Evolutionary conservation across 2,113 vertebrate genomes (phyloP).

Genomic region (Oncorhynchus masou): DNA sequence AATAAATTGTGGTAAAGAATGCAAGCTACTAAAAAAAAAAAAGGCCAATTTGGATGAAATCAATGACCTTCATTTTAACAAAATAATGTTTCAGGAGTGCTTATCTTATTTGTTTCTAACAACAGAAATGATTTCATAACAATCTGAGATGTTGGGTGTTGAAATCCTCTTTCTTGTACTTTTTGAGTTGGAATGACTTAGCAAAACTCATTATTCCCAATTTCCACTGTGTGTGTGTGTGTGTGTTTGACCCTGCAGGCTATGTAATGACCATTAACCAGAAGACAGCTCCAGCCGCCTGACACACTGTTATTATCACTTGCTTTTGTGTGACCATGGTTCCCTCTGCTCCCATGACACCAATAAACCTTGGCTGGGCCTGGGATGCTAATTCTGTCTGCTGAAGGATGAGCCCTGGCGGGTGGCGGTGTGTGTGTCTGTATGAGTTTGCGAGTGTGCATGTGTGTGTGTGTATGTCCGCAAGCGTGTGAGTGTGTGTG

Average conservation of each 20-base stretch:
- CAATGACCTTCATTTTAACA: too few species aligned
- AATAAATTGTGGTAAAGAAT: too few species aligned
- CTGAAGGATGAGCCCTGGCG: conserved; percentile 6
- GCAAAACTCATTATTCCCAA: too few species aligned
- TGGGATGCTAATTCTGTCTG: conserved; percentile 4
- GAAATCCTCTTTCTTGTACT: too few species aligned
- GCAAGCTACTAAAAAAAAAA: too few species aligned
- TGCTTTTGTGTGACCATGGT: conserved; percentile 9
- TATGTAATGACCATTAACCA: not conserved
- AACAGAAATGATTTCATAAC: too few species aligned
- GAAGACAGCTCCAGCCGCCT: not conserved
- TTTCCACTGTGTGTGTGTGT: not conserved
- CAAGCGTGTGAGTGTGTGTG: not conserved
- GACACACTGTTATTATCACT: conserved; percentile 5
- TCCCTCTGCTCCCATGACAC: conserved; percentile 7
- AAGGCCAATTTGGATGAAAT: too few species aligned
- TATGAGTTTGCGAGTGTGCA: not conserved
- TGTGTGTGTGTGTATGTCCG: not conserved
- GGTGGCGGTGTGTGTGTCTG: not conserved
- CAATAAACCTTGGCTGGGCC: conserved; percentile 9
- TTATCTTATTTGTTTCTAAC: too few species aligned
- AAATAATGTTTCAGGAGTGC: too few species aligned
- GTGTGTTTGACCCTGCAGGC: not conserved
- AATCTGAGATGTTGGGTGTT: too few species aligned
- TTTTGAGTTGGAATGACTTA: too few species aligned